Base-by-base conservation (phyloP, 2,888 invertebrate genomes). In the Listrodromus nycthemerus region DNA sequence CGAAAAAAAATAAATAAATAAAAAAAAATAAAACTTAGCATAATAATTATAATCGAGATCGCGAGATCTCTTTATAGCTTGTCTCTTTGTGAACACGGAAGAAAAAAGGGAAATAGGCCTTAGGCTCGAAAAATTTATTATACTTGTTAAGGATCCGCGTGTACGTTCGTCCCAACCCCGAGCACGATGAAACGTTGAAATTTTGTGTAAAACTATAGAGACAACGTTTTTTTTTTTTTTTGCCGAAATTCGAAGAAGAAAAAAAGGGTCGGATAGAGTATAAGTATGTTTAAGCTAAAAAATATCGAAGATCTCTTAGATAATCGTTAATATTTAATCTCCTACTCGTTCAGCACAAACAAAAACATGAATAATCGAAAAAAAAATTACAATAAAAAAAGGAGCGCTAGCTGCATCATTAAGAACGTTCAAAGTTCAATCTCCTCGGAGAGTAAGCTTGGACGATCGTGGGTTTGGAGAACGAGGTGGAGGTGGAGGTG, bases 261-360 rank as follows among this genome's bases (percentile, higher is more conserved):
- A 67, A 67, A 45, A 70, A 70, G 30, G 33, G 52, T 81, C 66
- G 84, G 75, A 41, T 70, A 27, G 61, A 78, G 37, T 37, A 73
- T 75, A 81, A 80, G 8, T 41, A 30, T 30, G 63, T 45, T 45
- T 79, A 81, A 80, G 78, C 65, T 78, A 84, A 84, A 71, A 61
- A 80, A 80, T 71, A 77, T 84, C 69, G 80, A 84, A 84, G 84
- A 84, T 84, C 84, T 84, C 84, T 75, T 84, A 84, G 84, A 80
- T 81, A 84, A 81, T 78, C 81, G 65, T 78, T 81, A 81, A 84
- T 81, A 78, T 81, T 70, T 84, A 81, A 84, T 84, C 84, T 84
- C 65, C 78, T 84, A 65, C 75, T 81, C 78, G 84, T 81, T 84
- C 78, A 78, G 83, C 83, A 83, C 83, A 80, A 83, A 80, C 30